These are phyloP conservation scores for Chironomus striatipennis DNA, from an alignment of 1,140 invertebrate species.

Conservation along the genomic window DNA sequence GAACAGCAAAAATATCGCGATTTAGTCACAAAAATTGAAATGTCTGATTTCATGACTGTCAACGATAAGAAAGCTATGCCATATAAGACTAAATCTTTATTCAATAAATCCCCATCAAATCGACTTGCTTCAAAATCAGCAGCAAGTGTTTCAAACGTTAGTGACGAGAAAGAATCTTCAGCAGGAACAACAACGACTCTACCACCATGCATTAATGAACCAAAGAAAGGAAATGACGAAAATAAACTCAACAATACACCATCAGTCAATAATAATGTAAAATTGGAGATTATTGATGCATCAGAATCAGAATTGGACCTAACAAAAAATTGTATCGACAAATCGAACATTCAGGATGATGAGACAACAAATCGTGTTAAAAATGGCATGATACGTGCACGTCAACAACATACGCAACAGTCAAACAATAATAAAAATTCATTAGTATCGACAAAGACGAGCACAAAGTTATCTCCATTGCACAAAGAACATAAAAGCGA, in stretches of 20 bases:
- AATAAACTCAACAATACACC: conserved; percentile 29
- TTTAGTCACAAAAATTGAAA: conserved; percentile 54
- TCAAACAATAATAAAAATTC: too few relatives aligned
- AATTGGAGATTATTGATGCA: conserved; percentile 30
- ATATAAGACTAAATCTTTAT: conserved; percentile 32
- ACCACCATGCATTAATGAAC: conserved; percentile 39
- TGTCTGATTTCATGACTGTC: conserved; percentile 51
- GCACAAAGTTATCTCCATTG: conserved; percentile 28
- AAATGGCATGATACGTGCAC: conserved; percentile 40
- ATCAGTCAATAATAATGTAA: conserved; percentile 42
- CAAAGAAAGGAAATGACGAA: conserved; percentile 35
- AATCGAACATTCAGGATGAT: conserved; percentile 35
- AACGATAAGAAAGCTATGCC: conserved; percentile 44
- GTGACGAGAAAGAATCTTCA: conserved; percentile 34
- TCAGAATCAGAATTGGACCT: conserved; percentile 27
- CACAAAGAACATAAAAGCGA: conserved; percentile 21
- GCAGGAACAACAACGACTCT: conserved; percentile 41
- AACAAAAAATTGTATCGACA: conserved; percentile 36
- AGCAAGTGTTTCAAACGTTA: conserved; percentile 32
- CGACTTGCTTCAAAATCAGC: conserved; percentile 29
- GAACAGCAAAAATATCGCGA: conserved; percentile 62
- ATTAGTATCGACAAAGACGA: neutral
- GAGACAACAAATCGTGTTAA: conserved; percentile 40
- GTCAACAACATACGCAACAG: conserved; percentile 38
- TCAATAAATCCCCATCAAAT: conserved; percentile 34